Evolutionary conservation across 35 echinoderm and acorn worm genomes (phyloP).

Genomic region (Apostichopus californicus): DNA sequence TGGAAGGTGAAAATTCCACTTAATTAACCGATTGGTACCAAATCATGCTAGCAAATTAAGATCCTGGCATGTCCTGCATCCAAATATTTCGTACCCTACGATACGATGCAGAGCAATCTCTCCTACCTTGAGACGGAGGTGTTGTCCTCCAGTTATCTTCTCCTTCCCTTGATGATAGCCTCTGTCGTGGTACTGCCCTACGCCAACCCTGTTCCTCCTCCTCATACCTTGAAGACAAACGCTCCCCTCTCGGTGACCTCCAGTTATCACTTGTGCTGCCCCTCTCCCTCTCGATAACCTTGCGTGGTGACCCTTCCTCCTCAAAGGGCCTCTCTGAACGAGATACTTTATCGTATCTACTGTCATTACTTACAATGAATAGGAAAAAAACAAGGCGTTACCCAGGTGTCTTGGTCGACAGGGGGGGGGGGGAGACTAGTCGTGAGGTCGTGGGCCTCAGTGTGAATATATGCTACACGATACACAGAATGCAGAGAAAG

Average conservation of each 20-base stretch:
- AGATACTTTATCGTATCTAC: constrained; percentile 56
- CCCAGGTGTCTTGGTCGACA: too few species aligned
- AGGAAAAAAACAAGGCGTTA: too few species aligned
- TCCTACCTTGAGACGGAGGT: background rate
- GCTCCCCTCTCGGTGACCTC: constrained; percentile 70
- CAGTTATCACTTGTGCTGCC: constrained; percentile 96
- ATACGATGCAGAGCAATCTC: background rate
- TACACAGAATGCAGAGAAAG: too few species aligned
- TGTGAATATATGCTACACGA: too few species aligned
- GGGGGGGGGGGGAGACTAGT: too few species aligned
- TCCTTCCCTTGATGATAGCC: constrained; percentile 51
- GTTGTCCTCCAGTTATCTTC: constrained; percentile 85
- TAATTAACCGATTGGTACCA: too few species aligned
- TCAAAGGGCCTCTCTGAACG: constrained; percentile 71
- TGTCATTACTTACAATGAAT: constrained; percentile 30
- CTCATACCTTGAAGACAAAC: constrained; percentile 46
- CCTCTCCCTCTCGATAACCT: constrained; percentile 79
- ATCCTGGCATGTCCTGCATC: too few species aligned
- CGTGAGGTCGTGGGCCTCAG: too few species aligned
- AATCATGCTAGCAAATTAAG: too few species aligned
- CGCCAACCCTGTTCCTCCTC: constrained; percentile 87
- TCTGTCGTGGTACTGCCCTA: constrained; percentile 36
- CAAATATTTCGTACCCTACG: too few species aligned
- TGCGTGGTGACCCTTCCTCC: constrained; percentile 70
- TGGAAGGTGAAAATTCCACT: too few species aligned